Conservation (phyloP, 2,888 invertebrate genomes). For the Fragum sueziense region DNA sequence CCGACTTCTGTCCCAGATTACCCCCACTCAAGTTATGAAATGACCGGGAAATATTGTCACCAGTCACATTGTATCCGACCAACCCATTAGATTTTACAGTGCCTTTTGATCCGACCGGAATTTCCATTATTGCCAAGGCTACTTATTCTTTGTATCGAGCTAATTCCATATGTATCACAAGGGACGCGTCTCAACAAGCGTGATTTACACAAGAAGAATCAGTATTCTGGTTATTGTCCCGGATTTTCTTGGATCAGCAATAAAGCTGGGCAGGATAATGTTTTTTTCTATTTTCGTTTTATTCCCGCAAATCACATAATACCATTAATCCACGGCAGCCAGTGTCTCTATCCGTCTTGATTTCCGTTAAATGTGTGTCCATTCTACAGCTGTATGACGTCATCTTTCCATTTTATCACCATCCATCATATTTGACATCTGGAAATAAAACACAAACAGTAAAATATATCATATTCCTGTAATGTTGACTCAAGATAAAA, state of each 20-base stretch:
- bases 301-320: not conserved
- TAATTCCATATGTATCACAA: slow-evolving; percentile 3
- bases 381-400: not conserved
- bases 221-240: not conserved
- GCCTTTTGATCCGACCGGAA: not conserved
- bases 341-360: not conserved
- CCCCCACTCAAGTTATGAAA: not conserved
- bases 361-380: not conserved
- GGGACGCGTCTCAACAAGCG: not conserved
- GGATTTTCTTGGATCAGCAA: not conserved
- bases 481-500: no score
- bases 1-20: not conserved
- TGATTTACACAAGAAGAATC: not conserved
- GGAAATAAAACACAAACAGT: no score
- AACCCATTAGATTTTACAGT: not conserved
- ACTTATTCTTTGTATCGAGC: not conserved
- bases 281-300: not conserved
- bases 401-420: no score
- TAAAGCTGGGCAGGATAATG: not conserved
- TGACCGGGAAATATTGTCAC: not conserved
- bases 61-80: not conserved
- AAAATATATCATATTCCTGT: no score
- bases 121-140: slow-evolving; percentile 9
- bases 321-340: not conserved
- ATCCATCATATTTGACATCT: no score